phyloP scores from a whole-genome alignment of 2,888 invertebrate genomes.

The Ophion slaviceki region DNA sequence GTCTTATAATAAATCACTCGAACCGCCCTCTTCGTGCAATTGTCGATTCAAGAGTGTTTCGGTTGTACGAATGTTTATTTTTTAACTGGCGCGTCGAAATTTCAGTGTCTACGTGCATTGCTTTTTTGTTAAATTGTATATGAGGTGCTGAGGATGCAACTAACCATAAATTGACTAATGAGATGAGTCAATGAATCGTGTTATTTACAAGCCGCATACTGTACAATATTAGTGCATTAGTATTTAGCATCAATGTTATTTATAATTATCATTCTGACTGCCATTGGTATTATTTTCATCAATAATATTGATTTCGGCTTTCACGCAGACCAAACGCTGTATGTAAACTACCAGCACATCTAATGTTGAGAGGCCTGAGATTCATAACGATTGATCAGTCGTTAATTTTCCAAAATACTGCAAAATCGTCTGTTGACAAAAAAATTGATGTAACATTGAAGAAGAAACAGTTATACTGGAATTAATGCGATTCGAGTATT shows the following conservation, averaged over 20 bases:
- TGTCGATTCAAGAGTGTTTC: conserved; percentile 17
- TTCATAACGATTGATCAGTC: neutral
- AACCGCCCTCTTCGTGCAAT: neutral
- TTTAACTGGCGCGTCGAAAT: conserved; percentile 46
- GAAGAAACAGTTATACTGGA: neutral
- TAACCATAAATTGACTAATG: conserved; percentile 16
- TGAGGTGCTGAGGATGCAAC: conserved; percentile 20
- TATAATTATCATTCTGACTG: too few relatives aligned
- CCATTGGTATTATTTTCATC: neutral
- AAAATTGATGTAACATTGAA: neutral
- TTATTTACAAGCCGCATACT: conserved; percentile 36
- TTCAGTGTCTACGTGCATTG: conserved; percentile 34
- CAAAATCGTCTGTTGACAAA: neutral
- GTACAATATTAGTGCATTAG: conserved; percentile 20
- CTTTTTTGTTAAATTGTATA: neutral
- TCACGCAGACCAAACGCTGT: too few relatives aligned
- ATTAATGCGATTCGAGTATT: neutral
- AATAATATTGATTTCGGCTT: neutral
- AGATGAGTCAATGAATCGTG: conserved; percentile 18
- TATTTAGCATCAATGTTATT: neutral
- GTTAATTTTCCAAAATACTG: neutral
- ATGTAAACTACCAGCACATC: too few relatives aligned
- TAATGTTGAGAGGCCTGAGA: neutral
- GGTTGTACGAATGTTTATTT: neutral
- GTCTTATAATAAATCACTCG: neutral